Conservation (phyloP, 1,140 invertebrate genomes). For the Drosophila serrata region DNA sequence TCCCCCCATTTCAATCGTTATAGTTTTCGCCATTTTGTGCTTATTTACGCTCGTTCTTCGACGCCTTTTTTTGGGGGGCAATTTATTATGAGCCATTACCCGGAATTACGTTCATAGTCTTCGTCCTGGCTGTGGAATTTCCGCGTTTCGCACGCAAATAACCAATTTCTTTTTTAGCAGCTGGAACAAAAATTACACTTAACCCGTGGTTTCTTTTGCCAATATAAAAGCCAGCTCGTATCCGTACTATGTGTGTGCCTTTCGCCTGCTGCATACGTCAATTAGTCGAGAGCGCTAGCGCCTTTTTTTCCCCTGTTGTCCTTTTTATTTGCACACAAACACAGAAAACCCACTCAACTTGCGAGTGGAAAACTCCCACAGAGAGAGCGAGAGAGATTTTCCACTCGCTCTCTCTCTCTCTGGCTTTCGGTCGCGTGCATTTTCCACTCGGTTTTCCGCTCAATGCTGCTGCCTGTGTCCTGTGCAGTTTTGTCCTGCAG, state of each 20-base stretch:
- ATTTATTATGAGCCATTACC: conserved; percentile 73
- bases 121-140: conserved; percentile 8
- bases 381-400: background rate
- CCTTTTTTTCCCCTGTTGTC: conserved; percentile 28
- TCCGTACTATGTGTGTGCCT: conserved; percentile 12
- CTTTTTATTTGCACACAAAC: conserved; percentile 48
- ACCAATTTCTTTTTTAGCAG: conserved; percentile 67
- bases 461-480: conserved; percentile 28
- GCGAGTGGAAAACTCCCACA: conserved; percentile 8
- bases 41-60: conserved; percentile 23
- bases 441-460: conserved; percentile 37
- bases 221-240: conserved; percentile 16
- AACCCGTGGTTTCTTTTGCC: conserved; percentile 53
- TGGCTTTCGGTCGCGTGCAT: conserved; percentile 5
- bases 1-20: conserved; percentile 39
- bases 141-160: conserved; percentile 65
- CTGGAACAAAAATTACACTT: conserved; percentile 41
- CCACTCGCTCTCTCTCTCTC: conserved; percentile 10
- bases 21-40: conserved; percentile 35
- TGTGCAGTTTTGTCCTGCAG: conserved; percentile 64
- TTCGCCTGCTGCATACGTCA: conserved; percentile 59
- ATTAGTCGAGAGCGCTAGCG: conserved; percentile 48
- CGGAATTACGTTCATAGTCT: conserved; percentile 41
- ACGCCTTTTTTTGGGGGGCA: conserved; percentile 35
- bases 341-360: conserved; percentile 18